Evolutionary conservation across 2,888 invertebrate species (phyloP), one percentile per base, ranked within the genome.

Genomic region (Harpagoxenus sublaevis): DNA sequence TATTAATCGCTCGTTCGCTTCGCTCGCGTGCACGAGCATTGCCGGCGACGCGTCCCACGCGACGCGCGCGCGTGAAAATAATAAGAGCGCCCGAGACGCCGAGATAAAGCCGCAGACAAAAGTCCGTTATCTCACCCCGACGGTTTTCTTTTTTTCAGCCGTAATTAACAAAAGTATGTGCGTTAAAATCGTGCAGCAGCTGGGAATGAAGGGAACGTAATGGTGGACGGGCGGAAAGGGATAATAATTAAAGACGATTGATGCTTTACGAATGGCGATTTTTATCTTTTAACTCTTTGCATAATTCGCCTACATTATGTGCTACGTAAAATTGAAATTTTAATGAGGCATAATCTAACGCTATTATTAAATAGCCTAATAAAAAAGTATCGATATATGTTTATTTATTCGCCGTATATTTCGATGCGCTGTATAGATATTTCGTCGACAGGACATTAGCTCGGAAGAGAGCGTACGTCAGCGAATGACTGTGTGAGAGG

Each of bases 51-150:
- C 62, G 12, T 63, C 81, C 87, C 87, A 84, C 87, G 87, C 77
- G 71, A 55, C 65, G 71, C 57, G 79, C 79, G 78, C 60, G 70
- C 83, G 74, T 81, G 78, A 82, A 84, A 85, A 88, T 83, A 84
- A 79, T 73, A 75, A 84, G 78, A 84, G 73, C 57, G 57, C 31
- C 42, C 74, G 60, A 71, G 77, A 77, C 74, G 57, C 71, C 55
- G 18, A 74, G 62, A 31, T 53, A 60, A 78, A 57, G 39, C 28
- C 28, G 53, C 60, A 31, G 53, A 55, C 75, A 68, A 85, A 84
- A 78, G 81, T 70, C 65, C 57, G 84, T 88, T 88, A 89, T 83
- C 89, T 79, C 78, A 53, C 51, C 71, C 23, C 48, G 55, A 60
- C 84, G 48, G 66, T 82, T 81, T 74, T 66, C 42, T 66, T 62